A percentile compares a stretch with the other conserved stretches of the same genome.
These are phyloP conservation scores for Hypanus sabinus DNA, from an alignment of 2,113 vertebrate genomes.

Conservation along the genomic window DNA sequence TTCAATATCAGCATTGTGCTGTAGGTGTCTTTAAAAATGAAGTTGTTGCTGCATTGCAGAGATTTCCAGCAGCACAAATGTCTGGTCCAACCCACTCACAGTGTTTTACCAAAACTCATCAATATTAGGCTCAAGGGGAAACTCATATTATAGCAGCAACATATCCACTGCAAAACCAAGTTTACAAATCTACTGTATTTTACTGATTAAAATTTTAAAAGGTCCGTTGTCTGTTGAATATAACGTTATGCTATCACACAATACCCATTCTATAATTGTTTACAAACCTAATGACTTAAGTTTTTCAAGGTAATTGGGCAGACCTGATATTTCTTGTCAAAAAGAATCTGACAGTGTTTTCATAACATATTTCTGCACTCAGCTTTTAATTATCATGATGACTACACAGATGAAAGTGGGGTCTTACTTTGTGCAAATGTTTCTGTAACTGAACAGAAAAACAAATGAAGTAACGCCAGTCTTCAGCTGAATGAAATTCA, in stretches of 20 bases:
- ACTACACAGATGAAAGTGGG: not conserved
- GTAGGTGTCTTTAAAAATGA: not conserved
- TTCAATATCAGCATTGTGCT: not conserved
- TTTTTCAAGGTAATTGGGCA: not conserved
- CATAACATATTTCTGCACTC: not conserved
- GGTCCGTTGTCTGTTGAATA: not conserved
- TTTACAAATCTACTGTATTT: not conserved
- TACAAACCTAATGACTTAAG: not conserved
- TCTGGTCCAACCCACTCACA: not conserved
- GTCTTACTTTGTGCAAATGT: not conserved
- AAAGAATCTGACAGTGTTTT: not conserved
- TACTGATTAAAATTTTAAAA: not conserved
- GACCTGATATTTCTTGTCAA: not conserved
- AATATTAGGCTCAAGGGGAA: slow-evolving; percentile 5
- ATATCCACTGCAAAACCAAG: not conserved
- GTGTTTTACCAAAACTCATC: slow-evolving; percentile 1
- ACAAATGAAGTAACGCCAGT: not conserved
- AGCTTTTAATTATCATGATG: not conserved
- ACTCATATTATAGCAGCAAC: not conserved
- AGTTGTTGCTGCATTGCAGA: slow-evolving; percentile 31
- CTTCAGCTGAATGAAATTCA: not conserved
- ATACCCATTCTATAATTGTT: not conserved
- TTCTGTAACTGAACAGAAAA: not conserved
- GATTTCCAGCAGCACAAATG: not conserved
- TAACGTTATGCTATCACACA: not conserved